Evolutionary conservation across 1,140 invertebrate species (phyloP).

Genomic region (Atta cephalotes): DNA sequence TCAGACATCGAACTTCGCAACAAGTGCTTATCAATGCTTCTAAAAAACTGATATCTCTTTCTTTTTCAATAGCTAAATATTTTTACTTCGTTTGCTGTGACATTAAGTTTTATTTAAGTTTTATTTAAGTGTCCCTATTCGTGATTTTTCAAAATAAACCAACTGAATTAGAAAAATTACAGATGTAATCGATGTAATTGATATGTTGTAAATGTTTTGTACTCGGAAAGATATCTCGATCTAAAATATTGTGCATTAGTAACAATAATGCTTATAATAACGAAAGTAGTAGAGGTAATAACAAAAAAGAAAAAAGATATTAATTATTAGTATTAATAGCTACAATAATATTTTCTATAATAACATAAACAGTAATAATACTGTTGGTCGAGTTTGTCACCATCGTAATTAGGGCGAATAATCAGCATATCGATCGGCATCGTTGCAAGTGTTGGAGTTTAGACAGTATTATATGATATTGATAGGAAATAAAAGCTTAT

Average conservation of each 20-base stretch:
- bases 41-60: constrained; percentile 57
- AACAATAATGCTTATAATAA: constrained; percentile 16
- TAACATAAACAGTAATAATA: constrained; percentile 26
- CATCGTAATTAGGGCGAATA: constrained; percentile 15
- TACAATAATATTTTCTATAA: constrained; percentile 9
- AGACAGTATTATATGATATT: neutral
- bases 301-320: constrained; percentile 24
- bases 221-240: neutral
- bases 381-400: constrained; percentile 12
- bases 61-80: neutral
- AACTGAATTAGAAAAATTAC: constrained; percentile 8
- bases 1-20: constrained; percentile 80
- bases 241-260: constrained; percentile 15
- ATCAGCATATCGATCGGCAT: constrained; percentile 28
- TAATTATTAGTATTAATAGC: neutral
- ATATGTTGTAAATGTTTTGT: neutral
- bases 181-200: neutral
- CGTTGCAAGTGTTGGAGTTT: constrained; percentile 26
- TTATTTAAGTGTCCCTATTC: neutral
- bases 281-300: constrained; percentile 1
- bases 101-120: constrained; percentile 6
- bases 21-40: constrained; percentile 66
- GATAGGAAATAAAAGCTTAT: neutral
- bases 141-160: neutral
- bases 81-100: constrained; percentile 2